phyloP scores from a whole-genome alignment of 2,888 invertebrate species.

The Neoascia interrupta region DNA sequence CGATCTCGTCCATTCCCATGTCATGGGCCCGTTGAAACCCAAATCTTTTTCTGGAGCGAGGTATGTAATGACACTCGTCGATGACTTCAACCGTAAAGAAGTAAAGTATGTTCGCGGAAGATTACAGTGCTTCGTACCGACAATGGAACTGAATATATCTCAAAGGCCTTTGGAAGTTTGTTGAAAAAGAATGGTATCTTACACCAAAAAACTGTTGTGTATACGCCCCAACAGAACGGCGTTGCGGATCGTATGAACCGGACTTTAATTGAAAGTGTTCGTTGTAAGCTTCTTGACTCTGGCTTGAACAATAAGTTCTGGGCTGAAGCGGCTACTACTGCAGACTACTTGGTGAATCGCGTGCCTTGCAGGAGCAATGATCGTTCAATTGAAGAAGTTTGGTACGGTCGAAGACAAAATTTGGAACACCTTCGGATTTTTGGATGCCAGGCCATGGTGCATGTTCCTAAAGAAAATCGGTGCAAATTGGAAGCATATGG shows the following conservation, averaged over 20 bases:
- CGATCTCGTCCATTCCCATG: slow-evolving; percentile 74
- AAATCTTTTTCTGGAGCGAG: slow-evolving; percentile 73
- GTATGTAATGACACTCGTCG: slow-evolving; percentile 76
- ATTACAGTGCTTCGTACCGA: slow-evolving; percentile 65
- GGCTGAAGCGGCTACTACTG: slow-evolving; percentile 26
- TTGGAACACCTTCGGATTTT: slow-evolving; percentile 50
- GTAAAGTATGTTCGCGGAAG: slow-evolving; percentile 49
- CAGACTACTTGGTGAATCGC: slow-evolving; percentile 52
- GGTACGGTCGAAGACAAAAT: slow-evolving; percentile 32
- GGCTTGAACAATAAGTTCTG: slow-evolving; percentile 35
- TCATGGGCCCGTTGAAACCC: slow-evolving; percentile 75
- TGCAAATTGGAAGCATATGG: slow-evolving; percentile 40
- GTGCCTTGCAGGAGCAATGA: slow-evolving; percentile 41
- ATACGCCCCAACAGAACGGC: slow-evolving; percentile 70
- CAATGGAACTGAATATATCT: slow-evolving; percentile 65
- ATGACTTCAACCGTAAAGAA: slow-evolving; percentile 71
- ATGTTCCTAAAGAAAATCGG: slow-evolving; percentile 56
- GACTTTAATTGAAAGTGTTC: slow-evolving; percentile 60
- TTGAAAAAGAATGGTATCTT: slow-evolving; percentile 60
- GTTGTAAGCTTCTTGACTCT: slow-evolving; percentile 40
- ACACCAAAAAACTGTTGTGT: slow-evolving; percentile 66
- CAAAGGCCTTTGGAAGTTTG: slow-evolving; percentile 43
- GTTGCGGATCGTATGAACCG: slow-evolving; percentile 65
- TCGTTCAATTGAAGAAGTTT: slow-evolving; percentile 52
- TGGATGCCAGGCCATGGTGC: slow-evolving; percentile 53